phyloP scores from a whole-genome alignment of 2,113 vertebrate species.

The Gambusia holbrooki region DNA sequence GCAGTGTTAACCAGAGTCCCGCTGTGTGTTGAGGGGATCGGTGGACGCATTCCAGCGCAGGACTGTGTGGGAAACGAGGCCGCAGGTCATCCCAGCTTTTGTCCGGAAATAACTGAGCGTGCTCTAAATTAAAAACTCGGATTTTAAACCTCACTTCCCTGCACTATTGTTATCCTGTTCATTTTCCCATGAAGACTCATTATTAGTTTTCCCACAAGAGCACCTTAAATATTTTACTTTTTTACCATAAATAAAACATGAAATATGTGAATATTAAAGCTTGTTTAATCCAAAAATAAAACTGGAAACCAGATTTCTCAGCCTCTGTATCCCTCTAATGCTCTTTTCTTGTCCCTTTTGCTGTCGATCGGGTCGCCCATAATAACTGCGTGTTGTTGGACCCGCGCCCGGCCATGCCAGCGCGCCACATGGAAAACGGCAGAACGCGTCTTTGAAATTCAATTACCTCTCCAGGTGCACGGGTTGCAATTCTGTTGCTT shows the following conservation, averaged over 20 bases:
- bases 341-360: conserved; percentile 1
- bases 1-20: neutral
- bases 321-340: neutral
- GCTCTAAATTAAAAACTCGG: conserved; percentile 23
- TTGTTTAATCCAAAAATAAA: conserved; percentile 15
- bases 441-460: conserved; percentile 63
- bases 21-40: conserved; percentile 4
- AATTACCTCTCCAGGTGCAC: conserved; percentile 51
- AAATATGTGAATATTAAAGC: neutral
- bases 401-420: conserved; percentile 30
- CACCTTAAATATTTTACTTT: neutral
- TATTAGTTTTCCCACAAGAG: neutral
- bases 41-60: conserved; percentile 35
- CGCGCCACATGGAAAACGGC: conserved; percentile 58
- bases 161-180: neutral
- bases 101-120: conserved; percentile 21
- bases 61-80: conserved; percentile 55
- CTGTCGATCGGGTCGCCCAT: neutral
- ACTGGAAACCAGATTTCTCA: neutral
- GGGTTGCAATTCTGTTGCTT: conserved; percentile 58
- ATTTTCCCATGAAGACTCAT: conserved; percentile 45
- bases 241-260: neutral
- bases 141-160: conserved; percentile 22
- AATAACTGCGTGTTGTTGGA: conserved; percentile 50
- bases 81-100: conserved; percentile 44